Percentiles rank a stretch among this genome's conserved stretches.
These are phyloP conservation scores for Colostygia pectinataria DNA, from an alignment of 2,888 invertebrate genomes.

Conservation along the genomic window DNA sequence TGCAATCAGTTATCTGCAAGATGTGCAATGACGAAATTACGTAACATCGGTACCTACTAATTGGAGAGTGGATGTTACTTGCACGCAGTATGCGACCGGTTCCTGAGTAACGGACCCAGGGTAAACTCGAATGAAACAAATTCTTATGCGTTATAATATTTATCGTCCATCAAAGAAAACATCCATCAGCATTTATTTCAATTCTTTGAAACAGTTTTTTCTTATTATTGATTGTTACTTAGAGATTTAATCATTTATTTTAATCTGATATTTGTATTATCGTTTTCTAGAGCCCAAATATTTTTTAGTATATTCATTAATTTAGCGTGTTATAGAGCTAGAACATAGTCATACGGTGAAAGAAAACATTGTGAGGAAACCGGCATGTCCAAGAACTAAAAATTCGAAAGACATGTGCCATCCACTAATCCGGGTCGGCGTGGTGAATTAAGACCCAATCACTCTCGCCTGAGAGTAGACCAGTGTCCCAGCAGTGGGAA, in stretches of 20 bases:
- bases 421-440: too few species aligned
- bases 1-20: conserved; percentile 33
- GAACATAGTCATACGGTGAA: too few species aligned
- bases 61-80: conserved; percentile 58
- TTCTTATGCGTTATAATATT: conserved; percentile 50
- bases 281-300: not conserved
- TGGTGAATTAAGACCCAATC: too few species aligned
- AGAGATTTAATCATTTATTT: conserved; percentile 12
- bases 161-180: conserved; percentile 42
- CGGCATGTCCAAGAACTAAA: too few species aligned
- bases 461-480: too few species aligned
- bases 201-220: conserved; percentile 39
- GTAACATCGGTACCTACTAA: conserved; percentile 65
- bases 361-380: too few species aligned
- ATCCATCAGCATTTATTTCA: conserved; percentile 40
- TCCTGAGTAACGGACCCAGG: conserved; percentile 61
- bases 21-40: conserved; percentile 61
- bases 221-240: conserved; percentile 6
- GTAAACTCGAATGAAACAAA: conserved; percentile 67
- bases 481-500: too few species aligned
- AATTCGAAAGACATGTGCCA: too few species aligned
- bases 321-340: too few species aligned
- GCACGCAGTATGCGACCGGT: conserved; percentile 54
- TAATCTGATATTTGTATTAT: not conserved
- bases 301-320: not conserved